A percentile compares a stretch with the other conserved stretches of the same genome.
phyloP scores from a whole-genome alignment of 2,113 vertebrate genomes.

The Melierax canorus region DNA sequence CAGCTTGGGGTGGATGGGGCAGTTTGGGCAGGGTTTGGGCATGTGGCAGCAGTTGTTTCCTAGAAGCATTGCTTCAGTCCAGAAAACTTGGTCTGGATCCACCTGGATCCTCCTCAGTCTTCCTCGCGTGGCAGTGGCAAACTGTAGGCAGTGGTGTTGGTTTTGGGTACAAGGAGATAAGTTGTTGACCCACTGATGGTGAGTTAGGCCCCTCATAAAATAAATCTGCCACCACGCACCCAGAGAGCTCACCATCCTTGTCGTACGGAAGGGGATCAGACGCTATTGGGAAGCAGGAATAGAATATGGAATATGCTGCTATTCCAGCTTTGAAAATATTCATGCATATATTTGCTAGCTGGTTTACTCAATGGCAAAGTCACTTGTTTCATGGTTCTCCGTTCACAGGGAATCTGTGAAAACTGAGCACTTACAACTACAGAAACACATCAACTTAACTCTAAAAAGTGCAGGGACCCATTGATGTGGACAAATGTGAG shows the following conservation, averaged over 20 bases:
- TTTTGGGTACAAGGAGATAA: background rate
- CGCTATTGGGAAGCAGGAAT: background rate
- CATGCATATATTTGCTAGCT: accelerated
- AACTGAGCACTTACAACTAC: accelerated
- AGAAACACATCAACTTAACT: accelerated
- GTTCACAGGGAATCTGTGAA: background rate
- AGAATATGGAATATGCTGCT: background rate
- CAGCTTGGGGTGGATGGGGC: background rate
- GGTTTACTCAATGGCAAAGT: background rate
- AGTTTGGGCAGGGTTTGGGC: background rate
- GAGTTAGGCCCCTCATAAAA: background rate
- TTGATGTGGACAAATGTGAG: no score
- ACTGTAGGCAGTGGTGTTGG: background rate
- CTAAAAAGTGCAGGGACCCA: background rate
- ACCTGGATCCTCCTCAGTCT: background rate
- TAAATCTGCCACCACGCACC: background rate
- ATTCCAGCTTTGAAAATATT: background rate
- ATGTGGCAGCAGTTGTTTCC: background rate
- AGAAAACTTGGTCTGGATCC: background rate
- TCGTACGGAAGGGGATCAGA: background rate
- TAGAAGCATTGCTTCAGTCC: background rate
- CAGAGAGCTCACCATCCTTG: background rate
- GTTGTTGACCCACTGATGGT: background rate
- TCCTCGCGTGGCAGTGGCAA: background rate
- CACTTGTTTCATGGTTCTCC: background rate